phyloP scores from a whole-genome alignment of 2,797 vertebrate species.

The Tolypeutes matacus region DNA sequence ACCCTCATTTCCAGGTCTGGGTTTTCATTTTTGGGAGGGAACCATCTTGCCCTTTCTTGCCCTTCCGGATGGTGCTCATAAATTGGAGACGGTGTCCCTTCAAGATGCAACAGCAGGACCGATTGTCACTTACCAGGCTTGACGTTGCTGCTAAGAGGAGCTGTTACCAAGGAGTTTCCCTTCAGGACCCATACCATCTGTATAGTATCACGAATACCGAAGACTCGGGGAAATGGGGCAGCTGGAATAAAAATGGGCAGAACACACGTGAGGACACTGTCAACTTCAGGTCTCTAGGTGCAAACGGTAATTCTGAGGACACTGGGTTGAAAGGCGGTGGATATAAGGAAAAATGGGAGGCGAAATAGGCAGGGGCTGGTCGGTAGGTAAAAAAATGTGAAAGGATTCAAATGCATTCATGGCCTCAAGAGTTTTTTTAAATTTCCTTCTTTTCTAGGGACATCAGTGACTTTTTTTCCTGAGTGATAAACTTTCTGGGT shows the following conservation, averaged over 20 bases:
- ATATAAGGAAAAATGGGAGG: not conserved
- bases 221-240: fast-evolving
- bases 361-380: not conserved
- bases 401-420: not conserved
- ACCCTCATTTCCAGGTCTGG: not conserved
- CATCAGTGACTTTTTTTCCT: not conserved
- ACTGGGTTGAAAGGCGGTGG: not conserved
- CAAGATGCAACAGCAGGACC: not conserved
- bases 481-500: not conserved
- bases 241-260: not conserved
- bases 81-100: not conserved
- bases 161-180: constrained; percentile 19
- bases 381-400: not conserved
- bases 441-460: not conserved
- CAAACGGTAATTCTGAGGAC: no score
- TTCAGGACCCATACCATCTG: constrained; percentile 71
- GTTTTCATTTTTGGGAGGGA: not conserved
- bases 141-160: not conserved
- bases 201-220: not conserved
- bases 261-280: not conserved
- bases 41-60: not conserved
- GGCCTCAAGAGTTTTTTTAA: not conserved
- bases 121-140: constrained; percentile 62
- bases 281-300: not conserved
- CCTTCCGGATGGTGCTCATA: not conserved